Percentiles rank a stretch among this genome's conserved stretches.
phyloP scores from a whole-genome alignment of 2,113 vertebrate genomes.

The Labeo catla region DNA sequence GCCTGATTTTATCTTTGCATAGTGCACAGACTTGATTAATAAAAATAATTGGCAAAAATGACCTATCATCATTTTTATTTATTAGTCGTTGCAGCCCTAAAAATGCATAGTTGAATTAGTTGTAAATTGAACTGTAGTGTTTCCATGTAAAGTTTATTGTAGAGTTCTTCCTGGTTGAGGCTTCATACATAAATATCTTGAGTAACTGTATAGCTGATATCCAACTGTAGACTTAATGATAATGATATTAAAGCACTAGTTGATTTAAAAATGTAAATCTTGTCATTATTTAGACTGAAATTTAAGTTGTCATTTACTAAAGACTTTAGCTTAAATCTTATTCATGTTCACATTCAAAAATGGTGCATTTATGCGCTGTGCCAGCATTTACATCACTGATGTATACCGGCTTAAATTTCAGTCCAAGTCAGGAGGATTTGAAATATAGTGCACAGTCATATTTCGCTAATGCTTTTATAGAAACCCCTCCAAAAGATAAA shows the following conservation, averaged over 20 bases:
- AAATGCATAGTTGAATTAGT: background rate
- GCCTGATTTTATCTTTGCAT: too few relatives aligned
- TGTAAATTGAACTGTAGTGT: background rate
- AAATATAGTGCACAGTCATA: background rate
- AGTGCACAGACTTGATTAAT: too few relatives aligned
- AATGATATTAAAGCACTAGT: background rate
- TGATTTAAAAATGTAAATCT: background rate
- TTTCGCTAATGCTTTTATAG: background rate
- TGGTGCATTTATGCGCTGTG: background rate
- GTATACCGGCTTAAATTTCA: background rate
- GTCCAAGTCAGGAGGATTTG: background rate
- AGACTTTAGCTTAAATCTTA: background rate
- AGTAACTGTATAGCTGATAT: background rate
- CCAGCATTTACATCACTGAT: background rate
- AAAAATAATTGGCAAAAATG: too few relatives aligned
- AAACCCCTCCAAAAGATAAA: background rate
- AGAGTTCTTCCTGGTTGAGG: background rate
- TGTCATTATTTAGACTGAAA: background rate
- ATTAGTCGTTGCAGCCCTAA: background rate
- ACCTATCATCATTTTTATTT: too few relatives aligned
- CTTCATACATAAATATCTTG: background rate
- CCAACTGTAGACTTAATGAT: background rate
- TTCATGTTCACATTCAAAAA: background rate
- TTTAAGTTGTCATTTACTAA: background rate
- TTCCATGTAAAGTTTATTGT: background rate